These are phyloP conservation scores for Scaptodrosophila lebanonensis DNA, from an alignment of 1,140 invertebrate species.

Conservation along the genomic window DNA sequence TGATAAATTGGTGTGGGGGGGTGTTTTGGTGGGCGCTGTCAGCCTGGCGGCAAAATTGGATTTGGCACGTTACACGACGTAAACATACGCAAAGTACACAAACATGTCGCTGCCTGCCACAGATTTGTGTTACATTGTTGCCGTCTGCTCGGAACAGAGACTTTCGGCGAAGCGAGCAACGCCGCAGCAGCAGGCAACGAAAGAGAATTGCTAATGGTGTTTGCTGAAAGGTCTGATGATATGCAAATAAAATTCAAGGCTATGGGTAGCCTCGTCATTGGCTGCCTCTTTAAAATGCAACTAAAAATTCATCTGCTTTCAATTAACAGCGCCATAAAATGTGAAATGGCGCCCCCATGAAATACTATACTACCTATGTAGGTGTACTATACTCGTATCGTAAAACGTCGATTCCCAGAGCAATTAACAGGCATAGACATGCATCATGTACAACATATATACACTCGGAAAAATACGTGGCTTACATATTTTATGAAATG, in stretches of 20 bases:
- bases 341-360: neutral
- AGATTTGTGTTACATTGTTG: neutral
- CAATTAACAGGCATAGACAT: constrained; percentile 41
- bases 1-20: no score
- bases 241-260: constrained; percentile 5
- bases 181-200: neutral
- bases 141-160: neutral
- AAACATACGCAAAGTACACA: constrained; percentile 49
- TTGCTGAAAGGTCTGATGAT: no score
- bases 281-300: constrained; percentile 1
- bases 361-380: neutral
- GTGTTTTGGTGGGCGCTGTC: neutral
- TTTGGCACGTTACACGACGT: constrained; percentile 52
- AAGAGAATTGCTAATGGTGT: neutral
- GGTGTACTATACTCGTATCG: neutral
- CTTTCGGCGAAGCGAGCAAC: neutral
- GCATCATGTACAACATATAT: no score
- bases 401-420: constrained; percentile 37
- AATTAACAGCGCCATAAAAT: no score
- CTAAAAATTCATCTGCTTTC: neutral
- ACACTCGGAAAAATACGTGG: no score
- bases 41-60: constrained; percentile 50
- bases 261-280: neutral
- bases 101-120: neutral
- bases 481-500: no score